phyloP scores from a whole-genome alignment of 2,113 vertebrate species.

The Dascyllus trimaculatus region DNA sequence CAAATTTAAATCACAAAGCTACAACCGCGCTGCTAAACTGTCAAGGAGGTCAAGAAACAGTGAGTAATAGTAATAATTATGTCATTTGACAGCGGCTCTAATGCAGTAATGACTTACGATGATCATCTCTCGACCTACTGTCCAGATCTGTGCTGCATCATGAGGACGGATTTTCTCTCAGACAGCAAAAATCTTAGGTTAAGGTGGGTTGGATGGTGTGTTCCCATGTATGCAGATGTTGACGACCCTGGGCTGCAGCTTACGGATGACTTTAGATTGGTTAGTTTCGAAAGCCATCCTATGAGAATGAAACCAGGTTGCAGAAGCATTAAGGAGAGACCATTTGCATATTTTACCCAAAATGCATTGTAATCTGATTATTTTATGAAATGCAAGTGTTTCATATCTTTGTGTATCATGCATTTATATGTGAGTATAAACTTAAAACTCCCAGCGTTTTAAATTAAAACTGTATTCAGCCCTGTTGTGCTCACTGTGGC shows the following conservation, averaged over 20 bases:
- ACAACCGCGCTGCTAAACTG: constrained; percentile 6
- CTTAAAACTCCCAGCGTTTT: not conserved
- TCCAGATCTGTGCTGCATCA: too few relatives aligned
- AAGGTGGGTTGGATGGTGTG: too few relatives aligned
- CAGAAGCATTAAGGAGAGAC: too few relatives aligned
- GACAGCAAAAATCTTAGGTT: too few relatives aligned
- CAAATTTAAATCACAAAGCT: constrained; percentile 18
- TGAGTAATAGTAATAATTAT: constrained; percentile 14
- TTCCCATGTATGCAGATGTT: too few relatives aligned
- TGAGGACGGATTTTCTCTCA: too few relatives aligned
- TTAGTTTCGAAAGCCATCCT: too few relatives aligned
- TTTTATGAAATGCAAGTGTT: not conserved
- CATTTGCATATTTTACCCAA: too few relatives aligned
- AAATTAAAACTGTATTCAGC: constrained; percentile 1
- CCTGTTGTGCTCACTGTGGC: not conserved
- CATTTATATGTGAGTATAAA: too few relatives aligned
- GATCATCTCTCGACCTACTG: not conserved
- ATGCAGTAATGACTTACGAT: constrained; percentile 3
- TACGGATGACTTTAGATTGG: too few relatives aligned
- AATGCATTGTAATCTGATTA: not conserved
- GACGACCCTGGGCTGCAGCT: too few relatives aligned
- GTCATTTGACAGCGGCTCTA: constrained; percentile 12
- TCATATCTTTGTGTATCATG: not conserved
- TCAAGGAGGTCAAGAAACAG: constrained; percentile 8
- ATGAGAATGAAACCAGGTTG: too few relatives aligned